Base-by-base conservation (phyloP, 2,113 vertebrate species). In the Tautogolabrus adspersus region DNA sequence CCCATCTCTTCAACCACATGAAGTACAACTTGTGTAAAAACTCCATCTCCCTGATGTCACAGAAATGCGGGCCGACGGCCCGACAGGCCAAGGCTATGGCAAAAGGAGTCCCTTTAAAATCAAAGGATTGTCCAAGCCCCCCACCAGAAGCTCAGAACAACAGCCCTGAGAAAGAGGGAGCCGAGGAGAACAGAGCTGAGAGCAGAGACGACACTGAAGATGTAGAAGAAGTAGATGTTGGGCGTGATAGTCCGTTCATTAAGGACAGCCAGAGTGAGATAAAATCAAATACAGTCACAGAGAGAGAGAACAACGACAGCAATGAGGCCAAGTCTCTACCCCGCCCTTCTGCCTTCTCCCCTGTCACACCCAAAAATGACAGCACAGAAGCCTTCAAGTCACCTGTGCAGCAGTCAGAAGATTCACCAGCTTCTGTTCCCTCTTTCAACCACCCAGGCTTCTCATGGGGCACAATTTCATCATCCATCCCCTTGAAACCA, bases 1-100 rank as follows among this genome's bases (percentile, higher is more conserved):
- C 97, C 2, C 98, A 99, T 54, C 96, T 99, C 61, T 99, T 99
- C 66, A 99, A 99, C 85, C 98, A 99, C 73, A 98, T 99, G 98
- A 99, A 99, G 89, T 99, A 99, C 0, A 96, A 98, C 40, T 94
- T 99, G 80, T 99, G 98, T 75, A 97, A 98, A 87, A 98, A 99
- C 93, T 99, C 98, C 37, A 98, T 99, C 81, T 98, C 97, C 0
- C 83, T 99, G 16, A 91, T 99, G 49, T 96, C 96, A 0, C 96
- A 98, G 87, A 97, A 97, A 94, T 88, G 93, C 83, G 79, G 94
- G 83, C 63, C 96, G 92, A 82, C 75, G 52, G 22, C 90, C 44
- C 10, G 93, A 89, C 23, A 94, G 57, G 90, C 93, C 75, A 94
- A 87, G 64, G 30, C 75, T 61, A 26, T 19, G 1, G 59, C 34